phyloP scores from a whole-genome alignment of 1,140 invertebrate genomes.

The Meteorus sp. region DNA sequence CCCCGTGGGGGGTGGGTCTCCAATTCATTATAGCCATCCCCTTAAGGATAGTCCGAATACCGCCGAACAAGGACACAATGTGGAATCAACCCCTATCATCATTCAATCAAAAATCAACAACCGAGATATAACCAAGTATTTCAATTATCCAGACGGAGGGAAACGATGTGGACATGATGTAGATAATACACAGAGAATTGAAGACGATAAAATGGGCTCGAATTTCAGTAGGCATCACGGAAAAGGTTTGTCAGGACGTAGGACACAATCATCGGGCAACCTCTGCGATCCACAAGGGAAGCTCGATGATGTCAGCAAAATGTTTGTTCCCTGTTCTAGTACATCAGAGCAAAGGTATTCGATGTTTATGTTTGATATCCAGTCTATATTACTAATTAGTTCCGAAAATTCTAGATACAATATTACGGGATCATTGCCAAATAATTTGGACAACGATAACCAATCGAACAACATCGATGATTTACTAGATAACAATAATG shows the following conservation, averaged over 20 bases:
- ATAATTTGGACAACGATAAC: conserved; percentile 68
- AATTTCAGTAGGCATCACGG: conserved; percentile 72
- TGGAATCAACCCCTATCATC: too few species aligned
- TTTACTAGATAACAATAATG: conserved; percentile 61
- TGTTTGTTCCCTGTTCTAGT: conserved; percentile 41
- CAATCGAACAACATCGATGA: conserved; percentile 52
- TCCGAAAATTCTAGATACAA: conserved; percentile 57
- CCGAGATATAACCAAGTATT: conserved; percentile 41
- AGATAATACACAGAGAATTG: conserved; percentile 24
- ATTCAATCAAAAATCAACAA: conserved; percentile 39
- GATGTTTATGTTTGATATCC: not conserved
- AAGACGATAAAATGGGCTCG: conserved; percentile 64
- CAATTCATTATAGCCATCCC: too few species aligned
- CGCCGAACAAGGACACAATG: too few species aligned
- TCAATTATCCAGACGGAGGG: conserved; percentile 48
- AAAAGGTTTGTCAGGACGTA: conserved; percentile 68
- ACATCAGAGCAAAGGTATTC: conserved; percentile 10
- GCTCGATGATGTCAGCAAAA: conserved; percentile 55
- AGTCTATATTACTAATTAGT: conserved; percentile 2
- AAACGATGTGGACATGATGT: conserved; percentile 41
- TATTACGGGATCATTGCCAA: conserved; percentile 69
- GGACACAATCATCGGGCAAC: conserved; percentile 70
- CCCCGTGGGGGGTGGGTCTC: too few species aligned
- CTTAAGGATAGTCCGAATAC: too few species aligned
- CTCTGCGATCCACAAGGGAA: conserved; percentile 56